Percentiles rank a stretch among this genome's conserved stretches.
phyloP scores from a whole-genome alignment of 2,888 invertebrate species.

The Tiliacea citrago region DNA sequence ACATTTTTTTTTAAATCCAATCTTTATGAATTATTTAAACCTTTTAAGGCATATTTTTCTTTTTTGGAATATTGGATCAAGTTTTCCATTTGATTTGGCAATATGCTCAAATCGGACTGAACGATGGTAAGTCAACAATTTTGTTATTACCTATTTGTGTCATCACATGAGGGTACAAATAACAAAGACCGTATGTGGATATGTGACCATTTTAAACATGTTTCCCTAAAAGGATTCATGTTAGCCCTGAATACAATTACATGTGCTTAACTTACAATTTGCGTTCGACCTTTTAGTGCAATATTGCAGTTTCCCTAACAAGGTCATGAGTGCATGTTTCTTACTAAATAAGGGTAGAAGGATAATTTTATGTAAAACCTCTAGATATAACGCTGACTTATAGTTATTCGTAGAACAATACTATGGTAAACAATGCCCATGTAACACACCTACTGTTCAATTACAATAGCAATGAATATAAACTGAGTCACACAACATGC shows the following conservation, averaged over 20 bases:
- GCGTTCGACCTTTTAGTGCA: conserved; percentile 70
- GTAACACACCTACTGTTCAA: conserved; percentile 35
- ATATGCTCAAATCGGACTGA: background rate
- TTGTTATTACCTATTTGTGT: background rate
- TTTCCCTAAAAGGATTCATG: conserved; percentile 77
- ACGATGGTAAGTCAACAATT: background rate
- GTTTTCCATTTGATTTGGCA: background rate
- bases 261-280: conserved; percentile 66
- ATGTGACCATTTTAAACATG: conserved; percentile 34
- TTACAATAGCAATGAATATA: conserved; percentile 46
- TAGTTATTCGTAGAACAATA: conserved; percentile 39
- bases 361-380: conserved; percentile 43
- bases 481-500: conserved; percentile 55
- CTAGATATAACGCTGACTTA: conserved; percentile 8
- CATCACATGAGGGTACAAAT: conserved; percentile 37
- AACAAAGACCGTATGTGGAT: conserved; percentile 48
- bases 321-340: conserved; percentile 69
- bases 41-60: background rate
- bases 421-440: conserved; percentile 54
- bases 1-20: too few species aligned
- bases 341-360: conserved; percentile 31
- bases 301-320: conserved; percentile 69
- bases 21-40: background rate
- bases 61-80: background rate
- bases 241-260: conserved; percentile 80